Evolutionary conservation across 37 sponge, comb jelly and placozoan species (phyloP).

Genomic region (Halichondria panicea): DNA sequence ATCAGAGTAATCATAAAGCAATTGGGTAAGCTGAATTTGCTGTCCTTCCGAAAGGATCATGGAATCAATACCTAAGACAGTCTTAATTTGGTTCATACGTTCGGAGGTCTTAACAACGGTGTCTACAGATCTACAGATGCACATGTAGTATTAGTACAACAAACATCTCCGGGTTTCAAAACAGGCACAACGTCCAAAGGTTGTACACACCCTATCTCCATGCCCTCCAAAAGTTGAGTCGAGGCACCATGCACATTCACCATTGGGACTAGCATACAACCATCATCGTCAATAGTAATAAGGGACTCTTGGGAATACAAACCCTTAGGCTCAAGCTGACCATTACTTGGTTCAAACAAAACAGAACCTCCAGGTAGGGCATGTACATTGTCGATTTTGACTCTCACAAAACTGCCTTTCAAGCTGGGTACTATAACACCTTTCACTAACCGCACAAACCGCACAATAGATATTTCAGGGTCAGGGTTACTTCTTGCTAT

Average conservation of each 20-base stretch:
- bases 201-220: no score
- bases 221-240: no score
- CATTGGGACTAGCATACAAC: no score
- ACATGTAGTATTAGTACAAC: no score
- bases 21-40: not conserved
- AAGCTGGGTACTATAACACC: not conserved
- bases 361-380: no score
- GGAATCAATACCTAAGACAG: not conserved
- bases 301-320: no score
- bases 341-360: no score
- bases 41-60: not conserved
- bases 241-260: no score
- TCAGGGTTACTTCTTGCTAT: not conserved
- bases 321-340: no score
- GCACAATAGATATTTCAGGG: not conserved
- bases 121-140: constrained; percentile 2
- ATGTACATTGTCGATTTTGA: not conserved
- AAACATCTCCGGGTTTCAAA: no score
- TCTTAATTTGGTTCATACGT: not conserved
- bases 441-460: not conserved
- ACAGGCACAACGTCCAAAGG: no score
- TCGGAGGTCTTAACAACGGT: not conserved
- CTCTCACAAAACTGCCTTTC: constrained; percentile 1
- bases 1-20: constrained; percentile 16
- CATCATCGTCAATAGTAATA: no score